Conservation (phyloP, 2,797 vertebrate genomes). For the Mormyrops boulengeri region DNA sequence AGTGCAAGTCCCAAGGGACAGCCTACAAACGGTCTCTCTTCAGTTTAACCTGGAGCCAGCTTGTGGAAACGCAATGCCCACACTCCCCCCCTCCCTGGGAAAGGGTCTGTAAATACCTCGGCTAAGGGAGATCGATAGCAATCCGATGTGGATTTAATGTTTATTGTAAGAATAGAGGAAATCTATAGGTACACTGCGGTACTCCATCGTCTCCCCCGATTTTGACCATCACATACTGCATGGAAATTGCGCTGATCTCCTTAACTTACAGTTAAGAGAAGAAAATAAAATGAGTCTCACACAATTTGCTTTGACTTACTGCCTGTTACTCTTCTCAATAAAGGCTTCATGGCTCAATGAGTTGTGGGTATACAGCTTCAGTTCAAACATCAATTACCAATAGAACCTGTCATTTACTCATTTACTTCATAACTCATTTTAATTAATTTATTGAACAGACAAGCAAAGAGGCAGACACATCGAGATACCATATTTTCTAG, state of each 20-base stretch:
- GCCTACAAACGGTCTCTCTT: not conserved
- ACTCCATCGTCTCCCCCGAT: not conserved
- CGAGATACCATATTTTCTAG: not conserved
- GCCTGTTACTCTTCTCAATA: constrained; percentile 34
- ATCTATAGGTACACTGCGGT: constrained; percentile 18
- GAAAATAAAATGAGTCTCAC: constrained; percentile 33
- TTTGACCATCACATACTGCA: constrained; percentile 34
- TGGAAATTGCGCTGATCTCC: constrained; percentile 44
- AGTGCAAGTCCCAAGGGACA: not conserved
- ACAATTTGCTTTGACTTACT: constrained; percentile 45
- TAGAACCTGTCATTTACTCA: not conserved
- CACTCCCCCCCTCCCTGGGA: not conserved
- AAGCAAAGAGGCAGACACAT: not conserved
- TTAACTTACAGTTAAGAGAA: constrained; percentile 12
- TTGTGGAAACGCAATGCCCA: not conserved
- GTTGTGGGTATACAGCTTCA: not conserved
- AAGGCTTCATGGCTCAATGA: constrained; percentile 33
- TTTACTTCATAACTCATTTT: not conserved
- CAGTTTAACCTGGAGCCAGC: not conserved
- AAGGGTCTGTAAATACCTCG: not conserved
- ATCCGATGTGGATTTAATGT: constrained; percentile 37
- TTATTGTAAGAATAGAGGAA: constrained; percentile 34
- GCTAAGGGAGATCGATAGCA: constrained; percentile 28
- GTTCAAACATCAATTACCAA: not conserved
- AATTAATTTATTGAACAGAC: not conserved